These are phyloP conservation scores for Pseudococcus jackbeardsleyi DNA, from an alignment of 2,888 invertebrate species.

Conservation along the genomic window DNA sequence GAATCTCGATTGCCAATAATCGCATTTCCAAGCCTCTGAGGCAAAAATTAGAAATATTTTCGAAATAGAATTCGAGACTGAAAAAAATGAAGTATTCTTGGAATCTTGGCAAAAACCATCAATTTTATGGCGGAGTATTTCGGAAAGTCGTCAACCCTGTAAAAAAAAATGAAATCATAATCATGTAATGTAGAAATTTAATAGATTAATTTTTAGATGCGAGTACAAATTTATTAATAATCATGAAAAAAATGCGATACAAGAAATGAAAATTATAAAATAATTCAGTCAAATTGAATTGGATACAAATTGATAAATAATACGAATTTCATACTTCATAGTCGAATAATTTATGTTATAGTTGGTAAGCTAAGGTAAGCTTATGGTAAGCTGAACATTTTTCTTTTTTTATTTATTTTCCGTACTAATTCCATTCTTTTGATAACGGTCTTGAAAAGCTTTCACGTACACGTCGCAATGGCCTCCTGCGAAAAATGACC, in stretches of 20 bases:
- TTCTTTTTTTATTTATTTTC: background rate
- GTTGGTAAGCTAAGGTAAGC: background rate
- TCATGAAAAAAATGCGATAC: slow-evolving; percentile 24
- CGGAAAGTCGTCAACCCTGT: too few species aligned
- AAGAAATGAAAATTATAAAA: slow-evolving; percentile 17
- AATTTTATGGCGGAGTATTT: too few species aligned
- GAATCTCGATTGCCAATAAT: too few species aligned
- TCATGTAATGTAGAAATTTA: too few species aligned
- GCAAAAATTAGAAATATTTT: too few species aligned
- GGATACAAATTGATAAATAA: background rate
- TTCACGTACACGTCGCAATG: slow-evolving; percentile 58
- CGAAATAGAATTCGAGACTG: too few species aligned
- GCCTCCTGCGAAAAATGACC: slow-evolving; percentile 47
- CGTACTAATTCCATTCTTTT: slow-evolving; percentile 19
- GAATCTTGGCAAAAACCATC: too few species aligned
- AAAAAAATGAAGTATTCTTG: too few species aligned
- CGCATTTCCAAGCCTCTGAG: too few species aligned
- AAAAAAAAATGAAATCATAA: too few species aligned
- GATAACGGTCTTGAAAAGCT: slow-evolving; percentile 55
- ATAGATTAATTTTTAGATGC: background rate
- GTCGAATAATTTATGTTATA: slow-evolving; percentile 18
- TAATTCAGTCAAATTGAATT: slow-evolving; percentile 29
- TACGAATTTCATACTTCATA: background rate
- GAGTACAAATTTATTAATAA: slow-evolving; percentile 9
- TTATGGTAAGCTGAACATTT: background rate